Base-by-base conservation (phyloP, 1,140 invertebrate species). In the Drosophila sechellia region DNA sequence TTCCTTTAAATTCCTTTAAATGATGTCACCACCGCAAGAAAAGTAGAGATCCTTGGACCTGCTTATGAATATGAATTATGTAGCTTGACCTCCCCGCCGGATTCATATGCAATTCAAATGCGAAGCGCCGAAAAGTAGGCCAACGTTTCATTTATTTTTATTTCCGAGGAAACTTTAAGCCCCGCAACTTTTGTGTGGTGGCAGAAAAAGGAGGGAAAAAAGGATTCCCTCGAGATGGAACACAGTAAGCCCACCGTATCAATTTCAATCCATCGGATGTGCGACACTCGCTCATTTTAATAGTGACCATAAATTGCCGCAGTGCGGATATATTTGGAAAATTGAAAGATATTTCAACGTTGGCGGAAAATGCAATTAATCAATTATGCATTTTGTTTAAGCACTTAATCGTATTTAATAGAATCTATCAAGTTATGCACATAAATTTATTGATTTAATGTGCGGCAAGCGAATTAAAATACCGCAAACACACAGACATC, bases 361-460 rank as follows among this genome's bases (percentile, higher is more conserved):
- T 49, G 31, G 56, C 70, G 40, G 64, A n/a, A 49, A 57, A 68
- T 65, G 65, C 54, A 59, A 77, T 72, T 52, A 77, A 87, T 86
- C 66, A 81, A 86, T 81, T 73, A 77, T 81, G 59, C 68, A 77
- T 76, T 74, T 69, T 46, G 49, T 37, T 53, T 35, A 54, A 55
- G 80, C 71, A 80, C 77, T 84, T 80, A 77, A 66, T 57, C 57
- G 50, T 48, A 72, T 66, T 80, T 80, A 61, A 64, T 65, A 61
- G 55, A 49, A 46, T 77, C 77, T 56, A 64, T 74, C 49, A 57
- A 77, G 58, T 73, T 81, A 86, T 81, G 81, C 66, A 50, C 73
- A 86, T 85, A 78, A 86, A 81, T 86, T 77, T 70, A 86, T 70
- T 74, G 60, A 69, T 80, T 81, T 63, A 74, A 80, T 73, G 77